Evolutionary conservation across 2,113 vertebrate species (phyloP), one percentile per base, ranked within the genome.

Genomic region (Nibea albiflora): DNA sequence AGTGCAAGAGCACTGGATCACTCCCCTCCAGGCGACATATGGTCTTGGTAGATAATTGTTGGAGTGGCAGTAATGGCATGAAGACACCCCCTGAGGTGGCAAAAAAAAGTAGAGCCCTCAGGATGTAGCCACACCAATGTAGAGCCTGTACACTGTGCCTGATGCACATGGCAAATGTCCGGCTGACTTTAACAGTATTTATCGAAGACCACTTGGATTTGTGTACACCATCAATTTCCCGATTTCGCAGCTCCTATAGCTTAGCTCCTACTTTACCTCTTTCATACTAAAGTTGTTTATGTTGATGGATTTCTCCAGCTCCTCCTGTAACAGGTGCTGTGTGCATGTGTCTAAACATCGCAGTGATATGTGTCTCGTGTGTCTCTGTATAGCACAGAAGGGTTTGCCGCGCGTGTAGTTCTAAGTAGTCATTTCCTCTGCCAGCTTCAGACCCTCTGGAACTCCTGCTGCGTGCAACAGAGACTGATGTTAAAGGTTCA

Each of bases 301-400:
- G 63, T 52, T 80, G 58, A 69, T 39, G 49, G 26, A 78, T 72
- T 44, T 76, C 26, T 67, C 16, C 16, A 52, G 31, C 52, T 75
- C 39, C 12, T 73, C 73, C 73, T 52, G 17, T 60, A 62, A 72
- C 49, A 47, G n/a, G 5, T 64, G 14, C 15, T 64, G 5, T 20
- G 39, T 64, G 39, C 52, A 56, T n/a, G 10, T 5, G 42, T 65
- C n/a, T 58, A 20, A 20, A 42, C 57, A 52, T 67, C 17, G 44
- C 53, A 19, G 39, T 2, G 61, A 50, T 16, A 22, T 61, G 4
- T 31, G 28, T 31, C 28, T 31, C 28, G 28, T 42, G 28, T 58
- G 1, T 52, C n/a, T 70, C 50, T 22, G 28, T 39, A 2, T 24
- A 31, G 26, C 57, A 61, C 26, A 22, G 12, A 49, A 35, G 16